Base-by-base conservation (phyloP, 2,888 invertebrate genomes). In the Polydrusus cervinus region DNA sequence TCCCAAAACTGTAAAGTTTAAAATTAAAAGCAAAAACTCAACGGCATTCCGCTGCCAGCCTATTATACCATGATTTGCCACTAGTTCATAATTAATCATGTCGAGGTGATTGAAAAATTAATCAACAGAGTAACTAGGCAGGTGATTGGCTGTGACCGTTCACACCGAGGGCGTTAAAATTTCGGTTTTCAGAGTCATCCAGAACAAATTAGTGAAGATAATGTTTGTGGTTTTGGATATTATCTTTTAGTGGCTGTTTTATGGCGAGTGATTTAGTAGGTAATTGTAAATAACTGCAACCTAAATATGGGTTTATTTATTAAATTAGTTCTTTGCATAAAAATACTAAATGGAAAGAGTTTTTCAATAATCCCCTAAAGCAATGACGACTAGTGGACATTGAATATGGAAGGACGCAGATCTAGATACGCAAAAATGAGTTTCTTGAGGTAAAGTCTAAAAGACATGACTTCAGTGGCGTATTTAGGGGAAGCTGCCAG, bases 121-220 rank as follows among this genome's bases (percentile, higher is more conserved):
- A 87, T 87, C 87, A 87, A 87, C 87, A 86, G 83, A 85, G 85
- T 87, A 87, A 87, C 87, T 84, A 87, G 87, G 87, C 87, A 87
- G 87, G 86, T 87, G 87, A 87, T 87, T 87, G 87, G 85, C 84
- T 86, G 84, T 85, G 85, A 86, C 81, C 84, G 85, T 86, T 85
- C 86, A 85, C 86, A 84, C 87, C 85, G 85, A 85, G 83, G 86
- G 87, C 84, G 87, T 87, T 85, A 86, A 86, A 86, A 86, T 86
- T 69, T 55, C 43, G 67, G 53, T 67, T 73, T 73, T 73, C 25
- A 73, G 47, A 67, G 65, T 73, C 67, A 67, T 67, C 51, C 61
- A 10, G 57, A 8, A 3, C 25, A 13, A 40, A 71, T 71, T 71
- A 71, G 34, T 14, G 20, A 25, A 11, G 51, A 40, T 66, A 66